phyloP scores from a whole-genome alignment of 2,797 vertebrate species.

The Eupleurogrammus muticus region DNA sequence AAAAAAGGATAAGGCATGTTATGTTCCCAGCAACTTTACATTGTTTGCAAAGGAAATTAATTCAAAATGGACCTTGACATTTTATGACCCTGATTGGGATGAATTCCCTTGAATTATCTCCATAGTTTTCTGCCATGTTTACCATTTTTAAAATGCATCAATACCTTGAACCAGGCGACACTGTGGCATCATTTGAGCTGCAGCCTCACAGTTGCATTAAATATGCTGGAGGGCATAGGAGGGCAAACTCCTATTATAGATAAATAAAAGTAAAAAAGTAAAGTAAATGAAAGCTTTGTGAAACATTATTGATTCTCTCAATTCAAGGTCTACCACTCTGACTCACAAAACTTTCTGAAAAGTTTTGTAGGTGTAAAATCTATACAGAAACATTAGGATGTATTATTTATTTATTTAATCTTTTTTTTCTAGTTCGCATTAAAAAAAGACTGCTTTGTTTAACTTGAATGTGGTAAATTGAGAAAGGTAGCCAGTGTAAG shows the following conservation, averaged over 20 bases:
- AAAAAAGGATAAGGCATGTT: neutral
- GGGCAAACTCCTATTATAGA: neutral
- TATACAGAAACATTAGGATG: too few relatives aligned
- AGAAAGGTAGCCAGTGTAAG: too few relatives aligned
- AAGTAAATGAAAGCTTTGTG: neutral
- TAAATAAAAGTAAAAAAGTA: neutral
- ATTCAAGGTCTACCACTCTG: neutral
- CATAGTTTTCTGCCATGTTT: neutral
- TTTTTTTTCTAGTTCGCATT: neutral
- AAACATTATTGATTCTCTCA: slow-evolving; percentile 6
- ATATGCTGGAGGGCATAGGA: neutral
- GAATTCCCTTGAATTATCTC: neutral
- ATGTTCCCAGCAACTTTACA: neutral
- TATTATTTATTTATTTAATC: neutral
- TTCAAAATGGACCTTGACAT: neutral
- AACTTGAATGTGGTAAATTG: neutral
- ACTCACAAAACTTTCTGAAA: neutral
- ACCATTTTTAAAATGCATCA: neutral
- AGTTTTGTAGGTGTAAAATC: neutral
- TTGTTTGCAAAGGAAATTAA: neutral
- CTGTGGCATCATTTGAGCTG: neutral
- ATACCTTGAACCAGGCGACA: neutral
- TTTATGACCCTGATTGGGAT: neutral
- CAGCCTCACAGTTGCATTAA: neutral
- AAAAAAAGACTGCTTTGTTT: neutral